A percentile compares a stretch with the other conserved stretches of the same genome.
Conservation (phyloP, 2,888 invertebrate genomes). For the Temnothorax ravouxi region DNA sequence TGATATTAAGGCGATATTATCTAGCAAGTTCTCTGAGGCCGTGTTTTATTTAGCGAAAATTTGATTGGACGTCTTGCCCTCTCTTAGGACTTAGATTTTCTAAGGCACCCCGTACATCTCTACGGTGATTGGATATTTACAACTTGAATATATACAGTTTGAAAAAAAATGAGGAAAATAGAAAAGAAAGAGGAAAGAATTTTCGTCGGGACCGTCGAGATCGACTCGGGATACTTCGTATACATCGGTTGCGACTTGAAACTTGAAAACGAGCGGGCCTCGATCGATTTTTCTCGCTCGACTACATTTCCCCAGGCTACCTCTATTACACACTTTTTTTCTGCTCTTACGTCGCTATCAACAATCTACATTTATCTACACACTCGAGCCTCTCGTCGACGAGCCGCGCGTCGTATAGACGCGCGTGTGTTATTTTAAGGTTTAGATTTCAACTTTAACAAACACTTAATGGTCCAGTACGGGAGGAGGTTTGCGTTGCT, state of each 20-base stretch:
- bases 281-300: conserved; percentile 33
- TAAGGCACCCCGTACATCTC: conserved; percentile 16
- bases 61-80: conserved; percentile 10
- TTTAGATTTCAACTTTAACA: conserved; percentile 76
- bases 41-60: conserved; percentile 29
- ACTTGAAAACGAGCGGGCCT: conserved; percentile 45
- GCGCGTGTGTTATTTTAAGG: conserved; percentile 61
- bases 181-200: not conserved
- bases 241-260: conserved; percentile 23
- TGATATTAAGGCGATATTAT: not conserved
- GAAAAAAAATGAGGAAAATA: conserved; percentile 6
- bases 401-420: conserved; percentile 57
- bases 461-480: conserved; percentile 77
- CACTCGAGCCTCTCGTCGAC: conserved; percentile 61
- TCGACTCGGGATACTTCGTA: conserved; percentile 12
- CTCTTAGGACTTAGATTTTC: not conserved
- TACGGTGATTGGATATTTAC: conserved; percentile 13
- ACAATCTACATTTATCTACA: conserved; percentile 75
- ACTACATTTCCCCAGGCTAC: conserved; percentile 10
- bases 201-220: not conserved
- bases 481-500: conserved; percentile 72
- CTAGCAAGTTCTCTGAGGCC: conserved; percentile 15
- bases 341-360: conserved; percentile 68
- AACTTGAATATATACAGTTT: not conserved
- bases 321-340: conserved; percentile 47